Evolutionary conservation across 1,140 invertebrate genomes (phyloP).

Genomic region (Elymnias hypermnestra): DNA sequence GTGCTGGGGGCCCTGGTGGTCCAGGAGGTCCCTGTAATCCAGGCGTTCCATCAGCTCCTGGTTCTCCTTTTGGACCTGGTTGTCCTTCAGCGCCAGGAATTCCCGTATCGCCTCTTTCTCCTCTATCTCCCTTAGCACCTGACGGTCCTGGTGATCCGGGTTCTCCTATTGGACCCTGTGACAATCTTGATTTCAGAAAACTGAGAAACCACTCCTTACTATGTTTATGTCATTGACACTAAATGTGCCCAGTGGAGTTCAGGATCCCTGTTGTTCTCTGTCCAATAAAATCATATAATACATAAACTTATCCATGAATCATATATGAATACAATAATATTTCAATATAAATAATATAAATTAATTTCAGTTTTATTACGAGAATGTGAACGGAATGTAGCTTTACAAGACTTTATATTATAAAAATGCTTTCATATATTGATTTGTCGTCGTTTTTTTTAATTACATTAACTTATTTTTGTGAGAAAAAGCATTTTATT

Average conservation of each 20-base stretch:
- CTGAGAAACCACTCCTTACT: not conserved
- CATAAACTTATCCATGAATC: no score
- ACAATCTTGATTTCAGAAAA: not conserved
- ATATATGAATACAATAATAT: no score
- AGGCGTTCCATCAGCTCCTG: slow-evolving; percentile 84
- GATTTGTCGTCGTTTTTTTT: no score
- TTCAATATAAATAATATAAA: no score
- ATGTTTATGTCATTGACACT: not conserved
- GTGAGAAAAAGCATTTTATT: no score
- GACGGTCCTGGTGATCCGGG: slow-evolving; percentile 78
- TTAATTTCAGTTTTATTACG: no score
- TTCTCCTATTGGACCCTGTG: slow-evolving; percentile 77
- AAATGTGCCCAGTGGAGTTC: no score
- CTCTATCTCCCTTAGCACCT: slow-evolving; percentile 76
- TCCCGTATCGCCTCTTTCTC: slow-evolving; percentile 81
- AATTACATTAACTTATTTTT: no score
- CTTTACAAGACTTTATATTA: no score
- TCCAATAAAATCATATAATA: no score
- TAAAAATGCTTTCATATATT: no score
- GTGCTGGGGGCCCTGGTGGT: slow-evolving; percentile 85
- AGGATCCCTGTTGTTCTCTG: not conserved
- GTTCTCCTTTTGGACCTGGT: slow-evolving; percentile 86
- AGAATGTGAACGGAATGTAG: no score
- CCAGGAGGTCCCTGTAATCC: slow-evolving; percentile 84
- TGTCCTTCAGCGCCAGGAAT: slow-evolving; percentile 79